These are phyloP conservation scores for Geotrupes spiniger DNA, from an alignment of 2,888 invertebrate genomes.

Conservation along the genomic window DNA sequence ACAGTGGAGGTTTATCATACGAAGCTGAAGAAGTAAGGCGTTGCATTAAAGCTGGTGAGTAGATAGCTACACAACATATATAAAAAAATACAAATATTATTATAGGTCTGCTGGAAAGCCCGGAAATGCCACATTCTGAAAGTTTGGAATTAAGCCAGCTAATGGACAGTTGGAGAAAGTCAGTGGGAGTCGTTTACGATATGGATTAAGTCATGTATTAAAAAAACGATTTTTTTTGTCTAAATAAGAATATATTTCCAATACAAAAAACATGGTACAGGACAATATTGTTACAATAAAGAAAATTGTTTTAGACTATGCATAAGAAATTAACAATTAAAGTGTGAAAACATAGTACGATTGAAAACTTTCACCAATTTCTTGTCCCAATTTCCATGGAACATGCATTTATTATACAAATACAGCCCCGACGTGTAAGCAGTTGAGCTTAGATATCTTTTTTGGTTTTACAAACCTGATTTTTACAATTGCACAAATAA, in stretches of 20 bases:
- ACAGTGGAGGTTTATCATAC: conserved; percentile 73
- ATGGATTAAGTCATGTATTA: conserved; percentile 7
- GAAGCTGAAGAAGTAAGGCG: conserved; percentile 75
- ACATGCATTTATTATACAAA: conserved; percentile 3
- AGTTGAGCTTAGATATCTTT: no score
- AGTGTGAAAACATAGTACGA: no score
- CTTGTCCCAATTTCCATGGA: no score
- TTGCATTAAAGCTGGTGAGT: conserved; percentile 63
- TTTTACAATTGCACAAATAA: conserved; percentile 4
- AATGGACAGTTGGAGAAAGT: conserved; percentile 67
- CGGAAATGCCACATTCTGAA: conserved; percentile 64
- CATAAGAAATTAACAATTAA: no score
- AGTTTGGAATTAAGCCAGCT: conserved; percentile 68
- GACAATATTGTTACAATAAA: conserved; percentile 3
- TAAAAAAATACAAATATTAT: background rate
- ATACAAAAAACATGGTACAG: conserved; percentile 1
- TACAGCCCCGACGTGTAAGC: no score
- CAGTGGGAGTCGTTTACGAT: conserved; percentile 20
- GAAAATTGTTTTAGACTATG: conserved; percentile 19
- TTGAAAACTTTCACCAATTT: no score
- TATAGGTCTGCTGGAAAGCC: conserved; percentile 67
- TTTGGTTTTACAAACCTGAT: no score
- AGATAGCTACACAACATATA: background rate
- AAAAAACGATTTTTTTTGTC: no score
- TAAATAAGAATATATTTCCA: conserved; percentile 7